Percentiles rank a stretch among this genome's conserved stretches.
Conservation (phyloP, 2,888 invertebrate species). For the Oscheius sp. region DNA sequence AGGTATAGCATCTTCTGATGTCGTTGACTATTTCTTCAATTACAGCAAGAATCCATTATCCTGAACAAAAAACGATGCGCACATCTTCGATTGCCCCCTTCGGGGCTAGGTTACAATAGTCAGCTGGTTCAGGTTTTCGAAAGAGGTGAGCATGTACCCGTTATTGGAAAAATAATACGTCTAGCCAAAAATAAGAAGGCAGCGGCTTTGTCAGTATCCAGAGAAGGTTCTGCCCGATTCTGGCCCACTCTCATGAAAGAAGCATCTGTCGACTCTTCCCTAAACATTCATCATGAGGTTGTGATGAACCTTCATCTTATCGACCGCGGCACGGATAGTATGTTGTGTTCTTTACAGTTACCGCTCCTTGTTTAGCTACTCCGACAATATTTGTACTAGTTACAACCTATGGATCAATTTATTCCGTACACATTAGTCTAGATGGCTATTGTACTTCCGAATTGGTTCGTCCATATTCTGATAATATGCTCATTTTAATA, state of each 20-base stretch:
- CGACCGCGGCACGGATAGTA: not conserved
- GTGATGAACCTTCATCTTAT: slow-evolving; percentile 16
- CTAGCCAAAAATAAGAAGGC: not conserved
- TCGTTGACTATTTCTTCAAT: not conserved
- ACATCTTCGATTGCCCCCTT: slow-evolving; percentile 23
- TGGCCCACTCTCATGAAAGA: slow-evolving; percentile 15
- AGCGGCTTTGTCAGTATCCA: slow-evolving; percentile 1
- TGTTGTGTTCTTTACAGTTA: not conserved
- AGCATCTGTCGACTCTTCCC: not conserved
- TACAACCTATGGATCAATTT: slow-evolving; percentile 27
- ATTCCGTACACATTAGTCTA: not conserved
- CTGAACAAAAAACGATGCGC: not conserved
- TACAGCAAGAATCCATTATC: not conserved
- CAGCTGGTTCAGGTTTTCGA: slow-evolving; percentile 20
- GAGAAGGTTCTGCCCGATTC: slow-evolving; percentile 27
- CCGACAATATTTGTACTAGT: slow-evolving; percentile 6
- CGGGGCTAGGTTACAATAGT: slow-evolving; percentile 10
- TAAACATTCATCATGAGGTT: slow-evolving; percentile 26
- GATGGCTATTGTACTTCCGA: not conserved
- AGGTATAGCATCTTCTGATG: not conserved
- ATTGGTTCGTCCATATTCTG: not conserved
- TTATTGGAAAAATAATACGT: not conserved
- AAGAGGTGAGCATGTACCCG: not conserved
- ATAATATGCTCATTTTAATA: not conserved
- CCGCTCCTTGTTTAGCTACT: not conserved